A percentile compares a stretch with the other conserved stretches of the same genome.
Conservation (phyloP, 2,797 vertebrate species). For the Anableps anableps region DNA sequence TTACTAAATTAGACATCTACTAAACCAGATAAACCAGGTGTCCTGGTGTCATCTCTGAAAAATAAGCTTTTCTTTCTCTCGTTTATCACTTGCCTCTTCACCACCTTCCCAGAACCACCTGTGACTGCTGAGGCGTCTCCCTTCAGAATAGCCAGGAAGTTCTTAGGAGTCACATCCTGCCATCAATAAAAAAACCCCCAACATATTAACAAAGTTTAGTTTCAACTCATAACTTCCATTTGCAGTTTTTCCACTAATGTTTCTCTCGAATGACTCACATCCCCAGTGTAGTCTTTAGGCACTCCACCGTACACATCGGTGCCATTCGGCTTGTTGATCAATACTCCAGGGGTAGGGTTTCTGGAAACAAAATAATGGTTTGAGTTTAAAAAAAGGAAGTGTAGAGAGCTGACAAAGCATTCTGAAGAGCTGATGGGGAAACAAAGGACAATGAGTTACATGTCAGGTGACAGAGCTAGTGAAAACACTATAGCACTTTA, state of each 20-base stretch:
- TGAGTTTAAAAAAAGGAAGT: constrained; percentile 31
- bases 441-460: constrained; percentile 17
- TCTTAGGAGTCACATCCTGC: constrained; percentile 90
- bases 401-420: constrained; percentile 33
- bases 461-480: constrained; percentile 18
- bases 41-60: not conserved
- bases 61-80: not conserved
- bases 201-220: not conserved
- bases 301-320: constrained; percentile 92
- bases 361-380: constrained; percentile 68
- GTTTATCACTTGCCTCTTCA: constrained; percentile 85
- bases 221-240: not conserved
- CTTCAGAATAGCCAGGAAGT: constrained; percentile 93
- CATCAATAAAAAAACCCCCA: constrained; percentile 2
- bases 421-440: not conserved
- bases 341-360: constrained; percentile 90
- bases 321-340: constrained; percentile 95
- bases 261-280: constrained; percentile 76
- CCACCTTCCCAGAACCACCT: constrained; percentile 93
- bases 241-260: not conserved
- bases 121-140: constrained; percentile 84
- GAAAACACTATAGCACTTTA: not conserved
- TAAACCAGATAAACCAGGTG: not conserved
- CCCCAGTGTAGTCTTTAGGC: constrained; percentile 88
- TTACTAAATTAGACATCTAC: not conserved